Conservation (phyloP, 2,797 vertebrate species). For the Chaenodraco wilsoni region DNA sequence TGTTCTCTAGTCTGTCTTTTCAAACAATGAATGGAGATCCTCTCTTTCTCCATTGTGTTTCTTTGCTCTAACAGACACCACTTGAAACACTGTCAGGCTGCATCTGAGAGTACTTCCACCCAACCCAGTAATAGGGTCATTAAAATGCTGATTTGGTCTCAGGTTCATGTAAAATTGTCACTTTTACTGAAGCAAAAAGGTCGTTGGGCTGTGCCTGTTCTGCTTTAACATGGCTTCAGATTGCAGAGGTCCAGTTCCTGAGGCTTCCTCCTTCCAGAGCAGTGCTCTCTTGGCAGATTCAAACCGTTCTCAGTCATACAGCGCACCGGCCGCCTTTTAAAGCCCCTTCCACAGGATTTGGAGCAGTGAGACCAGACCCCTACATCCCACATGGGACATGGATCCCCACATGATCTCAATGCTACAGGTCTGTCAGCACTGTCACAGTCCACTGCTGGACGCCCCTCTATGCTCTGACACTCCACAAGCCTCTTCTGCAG, state of each 20-base stretch:
- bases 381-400: constrained; percentile 90
- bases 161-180: constrained; percentile 31
- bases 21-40: constrained; percentile 29
- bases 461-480: constrained; percentile 85
- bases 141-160: constrained; percentile 27
- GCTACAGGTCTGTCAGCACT: constrained; percentile 80
- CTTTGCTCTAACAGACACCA: constrained; percentile 14
- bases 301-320: constrained; percentile 81
- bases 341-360: constrained; percentile 93
- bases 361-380: constrained; percentile 94
- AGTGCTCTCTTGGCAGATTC: constrained; percentile 89
- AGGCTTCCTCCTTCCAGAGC: constrained; percentile 90
- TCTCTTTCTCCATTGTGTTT: constrained; percentile 22
- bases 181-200: constrained; percentile 9
- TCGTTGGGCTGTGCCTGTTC: neutral
- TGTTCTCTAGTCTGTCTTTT: constrained; percentile 37
- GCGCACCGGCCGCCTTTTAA: constrained; percentile 89
- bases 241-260: constrained; percentile 97
- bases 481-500: constrained; percentile 89
- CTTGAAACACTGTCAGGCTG: constrained; percentile 27
- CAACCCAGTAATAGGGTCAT: constrained; percentile 18
- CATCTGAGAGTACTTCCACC: constrained; percentile 21
- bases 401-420: constrained; percentile 88
- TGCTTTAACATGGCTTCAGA: constrained; percentile 86
- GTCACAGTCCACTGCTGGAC: constrained; percentile 83